phyloP scores from a whole-genome alignment of 1,140 invertebrate genomes.

The Drosophila pseudoobscura region DNA sequence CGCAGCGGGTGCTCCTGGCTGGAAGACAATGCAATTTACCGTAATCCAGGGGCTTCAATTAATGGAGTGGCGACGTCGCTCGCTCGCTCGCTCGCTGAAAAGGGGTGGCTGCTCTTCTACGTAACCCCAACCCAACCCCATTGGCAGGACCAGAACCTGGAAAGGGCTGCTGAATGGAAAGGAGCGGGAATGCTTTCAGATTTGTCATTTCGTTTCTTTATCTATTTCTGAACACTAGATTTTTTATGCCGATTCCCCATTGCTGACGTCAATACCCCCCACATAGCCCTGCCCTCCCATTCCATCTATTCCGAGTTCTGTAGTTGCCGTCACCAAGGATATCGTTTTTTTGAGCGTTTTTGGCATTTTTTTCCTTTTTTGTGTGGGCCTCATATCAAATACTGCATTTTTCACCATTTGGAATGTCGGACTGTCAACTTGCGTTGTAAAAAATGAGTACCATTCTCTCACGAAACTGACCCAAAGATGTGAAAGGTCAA shows the following conservation, averaged over 20 bases:
- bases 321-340: not conserved
- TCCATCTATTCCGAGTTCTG: not conserved
- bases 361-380: not conserved
- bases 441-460: too few species aligned
- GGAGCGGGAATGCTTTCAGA: conserved; percentile 16
- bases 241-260: not conserved
- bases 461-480: too few species aligned
- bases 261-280: conserved; percentile 25
- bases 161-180: too few species aligned
- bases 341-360: conserved; percentile 4
- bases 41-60: conserved; percentile 82
- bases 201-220: not conserved
- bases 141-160: too few species aligned
- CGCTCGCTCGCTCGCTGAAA: conserved; percentile 11
- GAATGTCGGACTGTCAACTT: too few species aligned
- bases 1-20: conserved; percentile 51
- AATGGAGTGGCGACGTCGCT: conserved; percentile 72
- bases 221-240: conserved; percentile 24
- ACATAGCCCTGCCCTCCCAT: too few species aligned
- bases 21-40: conserved; percentile 79
- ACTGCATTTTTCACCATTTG: not conserved
- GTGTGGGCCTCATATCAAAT: not conserved
- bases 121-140: too few species aligned
- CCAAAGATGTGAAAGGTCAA: not conserved
- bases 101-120: conserved; percentile 49